Evolutionary conservation across 1,140 invertebrate species (phyloP).

Genomic region (Ostrea denselamellosa): DNA sequence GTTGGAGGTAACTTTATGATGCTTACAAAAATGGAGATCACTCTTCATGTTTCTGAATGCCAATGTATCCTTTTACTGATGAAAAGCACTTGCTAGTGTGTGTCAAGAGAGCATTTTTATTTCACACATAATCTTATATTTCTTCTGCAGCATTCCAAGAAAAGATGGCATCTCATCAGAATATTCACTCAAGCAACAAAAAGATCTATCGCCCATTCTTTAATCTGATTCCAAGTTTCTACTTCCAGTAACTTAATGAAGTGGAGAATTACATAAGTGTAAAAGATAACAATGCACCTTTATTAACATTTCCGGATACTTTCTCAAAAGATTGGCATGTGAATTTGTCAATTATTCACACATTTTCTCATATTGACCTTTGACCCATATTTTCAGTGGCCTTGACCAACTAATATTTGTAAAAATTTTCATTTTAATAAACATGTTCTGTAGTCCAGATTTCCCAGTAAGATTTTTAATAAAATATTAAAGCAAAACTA

Average conservation of each 20-base stretch:
- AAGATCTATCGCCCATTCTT: background rate
- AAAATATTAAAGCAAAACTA: background rate
- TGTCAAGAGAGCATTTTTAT: slow-evolving; percentile 24
- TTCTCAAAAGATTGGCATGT: slow-evolving; percentile 6
- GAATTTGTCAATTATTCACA: background rate
- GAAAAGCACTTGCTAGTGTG: slow-evolving; percentile 32
- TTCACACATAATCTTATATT: slow-evolving; percentile 8
- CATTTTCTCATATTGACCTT: background rate
- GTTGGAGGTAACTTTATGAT: slow-evolving; percentile 35
- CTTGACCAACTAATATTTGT: background rate
- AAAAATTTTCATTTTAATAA: background rate
- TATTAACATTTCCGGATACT: background rate
- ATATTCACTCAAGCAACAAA: background rate
- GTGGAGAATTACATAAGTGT: background rate
- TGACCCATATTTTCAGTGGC: background rate
- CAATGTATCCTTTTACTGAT: slow-evolving; percentile 1
- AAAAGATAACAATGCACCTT: background rate
- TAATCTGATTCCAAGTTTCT: background rate
- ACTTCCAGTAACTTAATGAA: background rate
- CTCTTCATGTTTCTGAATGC: slow-evolving; percentile 24
- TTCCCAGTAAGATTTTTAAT: background rate
- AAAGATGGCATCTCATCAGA: background rate
- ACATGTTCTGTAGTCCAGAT: background rate
- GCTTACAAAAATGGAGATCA: slow-evolving; percentile 28
- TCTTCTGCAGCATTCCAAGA: background rate